Conservation (phyloP, 2,888 invertebrate genomes). For the Baccha elongata region DNA sequence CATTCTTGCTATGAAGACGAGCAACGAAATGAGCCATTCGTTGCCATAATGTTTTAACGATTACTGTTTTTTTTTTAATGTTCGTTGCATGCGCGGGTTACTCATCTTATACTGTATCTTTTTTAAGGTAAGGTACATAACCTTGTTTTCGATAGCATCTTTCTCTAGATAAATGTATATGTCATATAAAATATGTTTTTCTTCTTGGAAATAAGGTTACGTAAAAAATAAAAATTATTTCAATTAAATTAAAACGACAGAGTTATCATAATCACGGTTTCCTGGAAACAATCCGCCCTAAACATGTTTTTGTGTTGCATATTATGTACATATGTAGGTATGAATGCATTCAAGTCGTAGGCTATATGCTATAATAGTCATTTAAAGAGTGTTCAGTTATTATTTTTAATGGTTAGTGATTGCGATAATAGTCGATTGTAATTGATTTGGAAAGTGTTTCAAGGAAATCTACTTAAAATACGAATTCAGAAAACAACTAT, state of each 20-base stretch:
- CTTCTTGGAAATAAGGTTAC: not conserved
- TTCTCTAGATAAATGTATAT: conserved; percentile 1
- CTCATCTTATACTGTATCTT: conserved; percentile 29
- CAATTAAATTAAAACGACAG: not conserved
- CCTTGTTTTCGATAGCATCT: conserved; percentile 36
- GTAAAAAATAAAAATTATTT: not conserved
- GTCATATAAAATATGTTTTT: too few species aligned
- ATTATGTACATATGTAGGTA: too few species aligned
- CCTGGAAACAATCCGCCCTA: too few species aligned
- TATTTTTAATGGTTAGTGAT: conserved; percentile 11
- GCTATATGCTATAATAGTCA: too few species aligned
- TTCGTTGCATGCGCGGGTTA: conserved; percentile 2
- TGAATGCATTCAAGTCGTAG: too few species aligned
- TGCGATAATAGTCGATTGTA: conserved; percentile 12
- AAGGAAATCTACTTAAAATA: conserved; percentile 25
- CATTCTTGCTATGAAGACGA: conserved; percentile 23
- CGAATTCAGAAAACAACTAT: not conserved
- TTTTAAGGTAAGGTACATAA: conserved; percentile 25
- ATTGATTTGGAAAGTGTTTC: conserved; percentile 9
- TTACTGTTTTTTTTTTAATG: conserved; percentile 25
- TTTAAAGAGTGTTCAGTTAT: not conserved
- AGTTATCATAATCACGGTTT: not conserved
- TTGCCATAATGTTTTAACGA: conserved; percentile 26
- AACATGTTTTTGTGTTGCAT: not conserved
- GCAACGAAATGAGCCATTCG: conserved; percentile 12